Conservation (phyloP, 2,113 vertebrate genomes). For the Solea solea region DNA sequence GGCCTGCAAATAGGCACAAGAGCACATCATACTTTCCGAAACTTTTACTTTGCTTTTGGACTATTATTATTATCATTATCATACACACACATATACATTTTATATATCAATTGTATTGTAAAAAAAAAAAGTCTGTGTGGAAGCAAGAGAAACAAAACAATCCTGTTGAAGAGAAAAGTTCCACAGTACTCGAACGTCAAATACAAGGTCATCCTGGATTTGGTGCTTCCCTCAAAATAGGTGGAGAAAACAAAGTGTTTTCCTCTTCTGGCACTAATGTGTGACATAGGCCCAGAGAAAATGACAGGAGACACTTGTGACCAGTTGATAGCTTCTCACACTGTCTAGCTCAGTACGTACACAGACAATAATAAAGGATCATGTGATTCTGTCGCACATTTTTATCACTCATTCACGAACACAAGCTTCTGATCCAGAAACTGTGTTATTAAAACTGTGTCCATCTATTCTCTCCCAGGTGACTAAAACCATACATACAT, state of each 20-base stretch:
- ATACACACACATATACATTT: neutral
- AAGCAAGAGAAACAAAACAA: neutral
- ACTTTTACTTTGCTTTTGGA: constrained; percentile 42
- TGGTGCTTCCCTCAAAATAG: constrained; percentile 13
- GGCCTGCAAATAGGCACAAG: constrained; percentile 81
- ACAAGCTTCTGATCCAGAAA: constrained; percentile 26
- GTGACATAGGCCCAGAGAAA: neutral
- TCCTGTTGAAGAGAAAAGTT: neutral
- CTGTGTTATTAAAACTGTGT: neutral
- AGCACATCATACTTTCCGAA: constrained; percentile 77
- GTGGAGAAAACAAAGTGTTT: constrained; percentile 7
- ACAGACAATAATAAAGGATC: constrained; percentile 32
- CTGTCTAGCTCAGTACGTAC: constrained; percentile 4
- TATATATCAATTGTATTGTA: neutral
- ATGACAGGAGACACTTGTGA: neutral
- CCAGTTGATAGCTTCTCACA: neutral
- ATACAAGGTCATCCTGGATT: constrained; percentile 30
- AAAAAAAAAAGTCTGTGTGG: neutral
- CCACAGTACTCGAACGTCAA: neutral
- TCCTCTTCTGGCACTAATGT: constrained; percentile 2
- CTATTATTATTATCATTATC: neutral
- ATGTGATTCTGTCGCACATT: constrained; percentile 43
- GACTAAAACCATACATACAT: too few relatives aligned
- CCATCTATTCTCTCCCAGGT: too few relatives aligned
- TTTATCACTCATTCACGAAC: constrained; percentile 7